phyloP scores from a whole-genome alignment of 2,797 vertebrate genomes.

The Prionace glauca region DNA sequence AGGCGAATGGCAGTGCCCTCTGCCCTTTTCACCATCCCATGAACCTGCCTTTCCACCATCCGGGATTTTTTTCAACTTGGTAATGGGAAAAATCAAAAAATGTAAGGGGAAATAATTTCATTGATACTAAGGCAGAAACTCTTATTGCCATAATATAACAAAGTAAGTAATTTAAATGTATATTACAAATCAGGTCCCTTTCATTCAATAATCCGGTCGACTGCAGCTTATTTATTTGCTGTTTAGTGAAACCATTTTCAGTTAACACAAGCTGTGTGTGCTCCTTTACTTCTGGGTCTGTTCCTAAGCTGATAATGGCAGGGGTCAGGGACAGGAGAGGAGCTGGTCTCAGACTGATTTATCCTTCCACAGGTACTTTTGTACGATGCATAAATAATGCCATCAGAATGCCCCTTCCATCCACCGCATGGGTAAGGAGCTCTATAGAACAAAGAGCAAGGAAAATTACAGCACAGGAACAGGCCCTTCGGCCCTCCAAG shows the following conservation, averaged over 20 bases:
- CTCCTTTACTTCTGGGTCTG: constrained; percentile 70
- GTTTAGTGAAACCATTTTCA: constrained; percentile 67
- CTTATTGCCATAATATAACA: background rate
- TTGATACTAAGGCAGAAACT: background rate
- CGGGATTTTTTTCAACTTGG: background rate
- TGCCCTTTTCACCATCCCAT: too few species aligned
- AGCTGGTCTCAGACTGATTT: constrained; percentile 75
- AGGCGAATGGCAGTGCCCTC: too few species aligned
- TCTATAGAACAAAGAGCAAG: too few species aligned
- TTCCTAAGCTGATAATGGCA: constrained; percentile 58
- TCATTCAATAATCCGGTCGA: constrained; percentile 59
- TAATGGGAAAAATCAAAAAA: background rate
- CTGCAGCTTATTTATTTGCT: constrained; percentile 65
- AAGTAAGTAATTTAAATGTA: background rate
- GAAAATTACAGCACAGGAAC: too few species aligned
- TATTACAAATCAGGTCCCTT: constrained; percentile 56
- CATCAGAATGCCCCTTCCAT: background rate
- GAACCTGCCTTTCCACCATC: too few species aligned
- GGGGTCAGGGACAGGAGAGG: constrained; percentile 79
- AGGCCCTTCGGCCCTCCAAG: too few species aligned
- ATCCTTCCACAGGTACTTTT: constrained; percentile 47
- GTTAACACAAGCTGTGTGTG: constrained; percentile 73
- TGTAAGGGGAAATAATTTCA: background rate
- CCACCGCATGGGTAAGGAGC: background rate
- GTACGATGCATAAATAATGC: background rate